These are phyloP conservation scores for Arnoldichthys spilopterus DNA, from an alignment of 2,797 vertebrate genomes.

Conservation along the genomic window DNA sequence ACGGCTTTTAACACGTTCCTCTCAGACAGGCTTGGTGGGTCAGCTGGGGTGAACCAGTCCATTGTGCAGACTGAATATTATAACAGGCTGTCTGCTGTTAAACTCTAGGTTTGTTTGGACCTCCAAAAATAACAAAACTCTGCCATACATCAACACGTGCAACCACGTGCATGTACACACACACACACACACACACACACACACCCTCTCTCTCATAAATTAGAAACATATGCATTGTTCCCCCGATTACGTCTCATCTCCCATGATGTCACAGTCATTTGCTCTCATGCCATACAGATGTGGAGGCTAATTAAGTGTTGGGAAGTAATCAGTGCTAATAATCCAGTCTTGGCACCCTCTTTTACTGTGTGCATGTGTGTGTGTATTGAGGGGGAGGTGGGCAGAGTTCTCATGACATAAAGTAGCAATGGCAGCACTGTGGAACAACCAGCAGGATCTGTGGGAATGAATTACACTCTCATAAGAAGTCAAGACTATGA, in stretches of 20 bases:
- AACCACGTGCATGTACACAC: conserved; percentile 35
- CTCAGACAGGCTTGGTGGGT: conserved; percentile 15
- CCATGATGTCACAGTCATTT: conserved; percentile 72
- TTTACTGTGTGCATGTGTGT: conserved; percentile 33
- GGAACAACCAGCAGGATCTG: conserved; percentile 18
- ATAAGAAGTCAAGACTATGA: conserved; percentile 36
- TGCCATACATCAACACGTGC: conserved; percentile 42
- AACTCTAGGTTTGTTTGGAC: conserved; percentile 48
- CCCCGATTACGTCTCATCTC: conserved; percentile 66
- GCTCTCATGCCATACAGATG: conserved; percentile 72
- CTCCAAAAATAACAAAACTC: conserved; percentile 44
- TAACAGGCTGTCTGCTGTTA: conserved; percentile 35
- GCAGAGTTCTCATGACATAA: conserved; percentile 19
- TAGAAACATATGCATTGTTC: conserved; percentile 58
- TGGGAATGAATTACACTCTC: conserved; percentile 16
- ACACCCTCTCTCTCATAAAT: conserved; percentile 54
- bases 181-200: conserved; percentile 36
- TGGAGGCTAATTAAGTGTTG: conserved; percentile 66
- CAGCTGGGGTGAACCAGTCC: conserved; percentile 39
- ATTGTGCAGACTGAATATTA: conserved; percentile 37
- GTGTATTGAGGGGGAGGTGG: not conserved
- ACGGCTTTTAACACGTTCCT: conserved; percentile 23
- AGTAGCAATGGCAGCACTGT: not conserved
- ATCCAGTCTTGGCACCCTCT: conserved; percentile 44
- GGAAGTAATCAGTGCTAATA: conserved; percentile 71